Evolutionary conservation across 2,797 vertebrate genomes (phyloP).

Genomic region (Bovichtus diacanthus): DNA sequence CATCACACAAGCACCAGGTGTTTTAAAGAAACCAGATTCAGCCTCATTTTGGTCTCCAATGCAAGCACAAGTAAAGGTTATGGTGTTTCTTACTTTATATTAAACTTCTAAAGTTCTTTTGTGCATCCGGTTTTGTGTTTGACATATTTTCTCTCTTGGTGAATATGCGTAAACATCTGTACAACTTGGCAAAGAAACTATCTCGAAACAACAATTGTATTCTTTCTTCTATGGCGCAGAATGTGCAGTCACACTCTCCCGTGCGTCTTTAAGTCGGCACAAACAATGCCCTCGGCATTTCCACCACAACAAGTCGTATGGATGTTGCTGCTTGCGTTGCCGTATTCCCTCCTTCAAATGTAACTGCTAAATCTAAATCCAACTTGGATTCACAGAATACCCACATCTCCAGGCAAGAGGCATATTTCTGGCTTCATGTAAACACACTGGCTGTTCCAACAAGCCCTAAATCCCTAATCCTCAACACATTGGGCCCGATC

Average conservation of each 20-base stretch:
- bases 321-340: constrained; percentile 23
- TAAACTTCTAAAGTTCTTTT: neutral
- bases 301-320: constrained; percentile 6
- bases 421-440: constrained; percentile 41
- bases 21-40: constrained; percentile 32
- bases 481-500: constrained; percentile 35
- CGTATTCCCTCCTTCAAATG: constrained; percentile 16
- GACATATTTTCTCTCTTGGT: neutral
- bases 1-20: constrained; percentile 40
- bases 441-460: constrained; percentile 47
- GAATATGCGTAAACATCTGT: neutral
- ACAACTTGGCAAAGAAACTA: neutral
- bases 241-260: neutral
- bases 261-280: constrained; percentile 30
- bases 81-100: neutral
- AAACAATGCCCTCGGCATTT: constrained; percentile 37
- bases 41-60: constrained; percentile 11
- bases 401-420: constrained; percentile 42
- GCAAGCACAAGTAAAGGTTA: neutral
- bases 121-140: neutral
- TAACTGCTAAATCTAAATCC: constrained; percentile 44
- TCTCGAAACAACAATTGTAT: neutral
- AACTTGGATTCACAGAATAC: constrained; percentile 33
- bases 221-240: constrained; percentile 2
- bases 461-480: constrained; percentile 59